These are phyloP conservation scores for cat (Felis catus) DNA, from an alignment of 2,113 vertebrate genomes.

Conservation along the genomic window DNA sequence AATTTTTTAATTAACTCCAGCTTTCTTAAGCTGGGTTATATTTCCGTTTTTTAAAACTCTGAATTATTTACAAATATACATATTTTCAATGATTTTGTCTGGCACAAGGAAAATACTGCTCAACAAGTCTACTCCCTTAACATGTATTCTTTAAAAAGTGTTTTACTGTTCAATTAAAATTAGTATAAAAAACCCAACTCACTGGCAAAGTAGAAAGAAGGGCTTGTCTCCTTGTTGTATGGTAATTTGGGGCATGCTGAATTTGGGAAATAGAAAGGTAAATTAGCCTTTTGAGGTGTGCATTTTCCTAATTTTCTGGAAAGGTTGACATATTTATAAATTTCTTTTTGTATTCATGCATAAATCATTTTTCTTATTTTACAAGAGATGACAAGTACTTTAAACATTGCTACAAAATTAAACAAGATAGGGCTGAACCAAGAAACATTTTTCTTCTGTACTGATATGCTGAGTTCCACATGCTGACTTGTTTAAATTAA, in stretches of 20 bases:
- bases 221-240: slow-evolving; percentile 92
- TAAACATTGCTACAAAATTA: slow-evolving; percentile 76
- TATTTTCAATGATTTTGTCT: slow-evolving; percentile 80
- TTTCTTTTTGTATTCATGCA: slow-evolving; percentile 81
- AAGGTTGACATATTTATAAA: slow-evolving; percentile 81
- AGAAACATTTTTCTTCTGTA: slow-evolving; percentile 66
- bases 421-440: slow-evolving; percentile 13
- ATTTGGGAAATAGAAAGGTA: slow-evolving; percentile 92
- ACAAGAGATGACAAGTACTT: slow-evolving; percentile 72
- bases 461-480: slow-evolving; percentile 34
- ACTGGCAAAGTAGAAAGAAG: slow-evolving; percentile 94
- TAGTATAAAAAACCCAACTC: slow-evolving; percentile 91
- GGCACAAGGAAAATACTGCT: slow-evolving; percentile 83
- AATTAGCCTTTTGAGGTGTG: slow-evolving; percentile 88
- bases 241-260: slow-evolving; percentile 93
- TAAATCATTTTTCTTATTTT: slow-evolving; percentile 77
- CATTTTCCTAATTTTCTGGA: slow-evolving; percentile 85
- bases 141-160: slow-evolving; percentile 84
- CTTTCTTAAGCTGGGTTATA: slow-evolving; percentile 59
- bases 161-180: slow-evolving; percentile 87
- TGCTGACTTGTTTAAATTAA: slow-evolving; percentile 61
- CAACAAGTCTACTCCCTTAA: slow-evolving; percentile 84
- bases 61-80: slow-evolving; percentile 27
- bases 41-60: slow-evolving; percentile 46
- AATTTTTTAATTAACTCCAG: slow-evolving; percentile 62